phyloP scores from a whole-genome alignment of 2,888 invertebrate genomes.

The Caenorhabditis sinica region DNA sequence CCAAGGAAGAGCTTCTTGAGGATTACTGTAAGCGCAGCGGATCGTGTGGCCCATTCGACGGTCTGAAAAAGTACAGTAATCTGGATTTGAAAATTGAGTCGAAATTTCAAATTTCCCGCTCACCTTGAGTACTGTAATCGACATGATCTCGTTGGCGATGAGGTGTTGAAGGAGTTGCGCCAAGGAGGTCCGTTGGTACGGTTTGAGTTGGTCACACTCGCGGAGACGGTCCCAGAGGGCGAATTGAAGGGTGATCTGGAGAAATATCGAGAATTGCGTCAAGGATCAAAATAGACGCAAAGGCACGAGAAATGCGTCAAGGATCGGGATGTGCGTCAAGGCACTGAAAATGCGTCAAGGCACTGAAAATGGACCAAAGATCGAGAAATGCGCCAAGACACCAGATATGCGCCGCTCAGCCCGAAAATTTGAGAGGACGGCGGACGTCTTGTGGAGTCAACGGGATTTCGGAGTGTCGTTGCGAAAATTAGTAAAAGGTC shows the following conservation, averaged over 20 bases:
- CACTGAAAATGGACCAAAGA: background rate
- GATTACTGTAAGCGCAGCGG: constrained; percentile 43
- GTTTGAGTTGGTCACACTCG: constrained; percentile 88
- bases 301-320: background rate
- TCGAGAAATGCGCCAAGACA: no score
- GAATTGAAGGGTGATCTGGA: constrained; percentile 92
- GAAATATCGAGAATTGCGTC: constrained; percentile 60
- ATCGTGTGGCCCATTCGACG: constrained; percentile 73
- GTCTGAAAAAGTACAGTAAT: constrained; percentile 68
- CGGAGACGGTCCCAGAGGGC: constrained; percentile 94
- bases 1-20: constrained; percentile 68
- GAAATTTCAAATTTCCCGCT: background rate
- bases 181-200: constrained; percentile 76
- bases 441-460: no score
- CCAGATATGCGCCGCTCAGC: no score
- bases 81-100: background rate
- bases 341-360: background rate
- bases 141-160: constrained; percentile 67
- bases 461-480: no score
- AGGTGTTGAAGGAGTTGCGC: constrained; percentile 65
- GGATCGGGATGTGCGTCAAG: background rate
- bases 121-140: constrained; percentile 74
- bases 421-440: no score
- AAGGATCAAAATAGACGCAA: constrained; percentile 50
- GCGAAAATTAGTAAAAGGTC: no score